Evolutionary conservation across 2,113 vertebrate species (phyloP).

Genomic region (Microtus montanus): DNA sequence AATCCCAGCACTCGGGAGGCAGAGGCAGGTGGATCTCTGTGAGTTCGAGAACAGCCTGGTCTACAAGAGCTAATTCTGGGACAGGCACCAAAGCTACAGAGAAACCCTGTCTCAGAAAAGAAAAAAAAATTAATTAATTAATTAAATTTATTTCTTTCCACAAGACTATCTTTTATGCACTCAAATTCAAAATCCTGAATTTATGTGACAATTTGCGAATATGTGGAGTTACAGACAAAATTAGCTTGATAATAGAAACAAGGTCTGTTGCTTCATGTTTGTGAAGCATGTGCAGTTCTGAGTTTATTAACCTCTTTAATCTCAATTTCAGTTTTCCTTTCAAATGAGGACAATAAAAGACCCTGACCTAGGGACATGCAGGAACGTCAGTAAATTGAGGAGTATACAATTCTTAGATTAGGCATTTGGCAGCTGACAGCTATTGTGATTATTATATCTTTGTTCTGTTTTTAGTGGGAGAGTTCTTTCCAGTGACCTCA

Average conservation of each 20-base stretch:
- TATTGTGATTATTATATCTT: neutral
- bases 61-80: too few species aligned
- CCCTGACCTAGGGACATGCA: neutral
- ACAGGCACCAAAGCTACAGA: too few species aligned
- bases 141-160: neutral
- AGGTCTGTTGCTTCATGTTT: neutral
- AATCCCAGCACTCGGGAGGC: too few species aligned
- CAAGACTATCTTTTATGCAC: neutral
- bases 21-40: too few species aligned
- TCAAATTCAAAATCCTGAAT: neutral
- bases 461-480: neutral
- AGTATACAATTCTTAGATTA: neutral
- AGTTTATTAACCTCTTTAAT: neutral
- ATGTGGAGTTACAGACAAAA: neutral
- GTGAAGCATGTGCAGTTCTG: neutral
- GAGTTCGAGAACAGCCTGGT: too few species aligned
- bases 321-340: neutral
- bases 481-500: neutral
- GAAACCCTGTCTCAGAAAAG: too few species aligned
- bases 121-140: too few species aligned
- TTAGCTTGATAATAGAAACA: neutral
- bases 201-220: neutral
- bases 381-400: neutral
- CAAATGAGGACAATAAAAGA: neutral
- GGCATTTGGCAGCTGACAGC: neutral